Evolutionary conservation across 2,113 vertebrate genomes (phyloP).

Genomic region (Actenoides lindsayi): DNA sequence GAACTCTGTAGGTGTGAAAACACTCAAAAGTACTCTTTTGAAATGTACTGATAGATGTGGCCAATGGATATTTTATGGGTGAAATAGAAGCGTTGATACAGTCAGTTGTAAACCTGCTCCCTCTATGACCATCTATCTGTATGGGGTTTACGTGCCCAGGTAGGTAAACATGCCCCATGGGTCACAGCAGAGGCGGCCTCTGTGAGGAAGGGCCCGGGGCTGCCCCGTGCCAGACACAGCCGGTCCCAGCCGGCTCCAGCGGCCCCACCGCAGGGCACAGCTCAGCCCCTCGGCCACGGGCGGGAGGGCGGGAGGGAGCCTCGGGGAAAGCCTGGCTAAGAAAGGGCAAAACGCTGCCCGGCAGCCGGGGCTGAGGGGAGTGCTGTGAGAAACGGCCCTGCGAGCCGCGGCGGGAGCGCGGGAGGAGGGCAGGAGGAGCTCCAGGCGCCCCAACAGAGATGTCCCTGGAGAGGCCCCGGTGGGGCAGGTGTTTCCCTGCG

Average conservation of each 20-base stretch:
- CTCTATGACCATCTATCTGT: background rate
- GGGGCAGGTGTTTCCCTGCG: too few relatives aligned
- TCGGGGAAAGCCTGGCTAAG: background rate
- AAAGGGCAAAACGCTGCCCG: background rate
- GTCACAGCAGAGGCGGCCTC: background rate
- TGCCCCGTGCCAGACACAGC: background rate
- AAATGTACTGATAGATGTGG: background rate
- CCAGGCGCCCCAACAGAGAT: too few relatives aligned
- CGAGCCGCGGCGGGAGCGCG: background rate
- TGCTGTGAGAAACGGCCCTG: background rate
- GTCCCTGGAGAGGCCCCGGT: too few relatives aligned
- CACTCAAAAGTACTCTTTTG: background rate
- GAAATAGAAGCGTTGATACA: background rate
- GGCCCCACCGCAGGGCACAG: background rate
- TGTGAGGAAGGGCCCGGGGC: background rate
- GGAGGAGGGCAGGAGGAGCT: background rate
- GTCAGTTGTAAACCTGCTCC: background rate
- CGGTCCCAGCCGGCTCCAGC: background rate
- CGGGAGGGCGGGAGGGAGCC: too few relatives aligned
- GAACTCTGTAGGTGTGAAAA: too few relatives aligned
- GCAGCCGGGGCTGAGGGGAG: background rate
- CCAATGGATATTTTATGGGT: background rate
- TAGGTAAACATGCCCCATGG: too few relatives aligned
- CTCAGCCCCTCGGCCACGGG: too few relatives aligned
- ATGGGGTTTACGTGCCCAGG: accelerated